Percentiles rank a stretch among this genome's conserved stretches.
Conservation (phyloP, 2,113 vertebrate genomes). For the Pitta sordida region DNA sequence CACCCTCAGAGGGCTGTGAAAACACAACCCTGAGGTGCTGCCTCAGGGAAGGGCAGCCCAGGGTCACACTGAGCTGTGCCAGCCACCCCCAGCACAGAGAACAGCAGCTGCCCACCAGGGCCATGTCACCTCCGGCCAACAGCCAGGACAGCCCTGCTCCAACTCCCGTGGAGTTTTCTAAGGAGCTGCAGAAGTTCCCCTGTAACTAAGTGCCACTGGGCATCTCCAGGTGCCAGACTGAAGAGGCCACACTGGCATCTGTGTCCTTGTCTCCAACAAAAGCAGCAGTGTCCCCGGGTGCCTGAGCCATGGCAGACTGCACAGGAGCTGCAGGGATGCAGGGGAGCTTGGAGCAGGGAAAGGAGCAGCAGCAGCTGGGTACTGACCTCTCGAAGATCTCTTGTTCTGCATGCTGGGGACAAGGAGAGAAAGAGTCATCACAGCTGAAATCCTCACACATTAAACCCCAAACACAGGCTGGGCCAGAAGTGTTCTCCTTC, state of each 20-base stretch:
- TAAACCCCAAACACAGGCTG: neutral
- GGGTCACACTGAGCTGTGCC: neutral
- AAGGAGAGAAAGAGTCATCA: conserved; percentile 47
- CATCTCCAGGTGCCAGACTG: neutral
- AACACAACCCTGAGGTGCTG: neutral
- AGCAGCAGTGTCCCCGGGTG: neutral
- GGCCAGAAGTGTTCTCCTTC: neutral
- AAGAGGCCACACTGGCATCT: neutral
- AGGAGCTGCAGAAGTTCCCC: neutral
- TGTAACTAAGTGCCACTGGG: neutral
- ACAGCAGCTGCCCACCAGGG: neutral
- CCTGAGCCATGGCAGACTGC: neutral
- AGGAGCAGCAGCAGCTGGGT: neutral
- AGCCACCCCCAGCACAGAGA: neutral
- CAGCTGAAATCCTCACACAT: neutral
- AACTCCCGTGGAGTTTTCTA: neutral
- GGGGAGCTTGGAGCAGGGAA: neutral
- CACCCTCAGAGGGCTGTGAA: neutral
- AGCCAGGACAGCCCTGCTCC: neutral
- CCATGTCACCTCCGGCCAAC: neutral
- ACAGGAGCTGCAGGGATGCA: neutral
- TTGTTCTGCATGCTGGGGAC: conserved; percentile 66
- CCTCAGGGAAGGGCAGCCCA: neutral
- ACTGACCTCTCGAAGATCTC: conserved; percentile 78
- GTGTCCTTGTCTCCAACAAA: neutral